Evolutionary conservation across 2,797 vertebrate genomes (phyloP).

Genomic region (Percopsis omiscomaycus): DNA sequence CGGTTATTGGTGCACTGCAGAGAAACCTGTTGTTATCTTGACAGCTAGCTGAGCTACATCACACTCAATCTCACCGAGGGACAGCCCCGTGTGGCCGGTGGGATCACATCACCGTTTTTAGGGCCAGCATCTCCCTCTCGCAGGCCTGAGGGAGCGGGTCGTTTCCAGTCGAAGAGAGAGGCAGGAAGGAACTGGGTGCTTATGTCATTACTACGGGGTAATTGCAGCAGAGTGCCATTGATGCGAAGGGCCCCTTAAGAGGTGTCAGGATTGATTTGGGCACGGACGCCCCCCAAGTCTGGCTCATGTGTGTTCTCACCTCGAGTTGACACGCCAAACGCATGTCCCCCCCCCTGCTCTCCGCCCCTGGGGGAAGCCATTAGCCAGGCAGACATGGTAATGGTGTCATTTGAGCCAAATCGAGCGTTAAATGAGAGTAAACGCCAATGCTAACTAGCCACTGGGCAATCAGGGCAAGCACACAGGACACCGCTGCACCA

Average conservation of each 20-base stretch:
- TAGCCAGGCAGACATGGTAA: constrained; percentile 81
- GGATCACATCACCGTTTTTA: constrained; percentile 59
- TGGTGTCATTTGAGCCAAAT: constrained; percentile 80
- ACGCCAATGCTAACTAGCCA: constrained; percentile 62
- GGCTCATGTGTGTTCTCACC: constrained; percentile 84
- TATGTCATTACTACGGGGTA: constrained; percentile 77
- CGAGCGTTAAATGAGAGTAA: constrained; percentile 73
- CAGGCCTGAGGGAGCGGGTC: constrained; percentile 56
- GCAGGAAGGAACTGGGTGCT: constrained; percentile 76
- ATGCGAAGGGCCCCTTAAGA: constrained; percentile 78
- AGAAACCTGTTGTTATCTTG: constrained; percentile 51
- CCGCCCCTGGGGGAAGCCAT: constrained; percentile 71
- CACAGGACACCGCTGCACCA: constrained; percentile 34
- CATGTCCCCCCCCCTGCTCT: constrained; percentile 62
- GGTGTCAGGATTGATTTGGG: constrained; percentile 76
- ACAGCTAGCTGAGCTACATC: constrained; percentile 62
- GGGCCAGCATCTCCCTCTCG: constrained; percentile 32
- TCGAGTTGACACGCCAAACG: constrained; percentile 73
- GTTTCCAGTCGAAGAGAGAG: constrained; percentile 35
- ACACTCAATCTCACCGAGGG: constrained; percentile 59
- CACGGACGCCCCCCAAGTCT: constrained; percentile 60
- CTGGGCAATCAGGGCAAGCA: constrained; percentile 60
- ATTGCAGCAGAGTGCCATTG: constrained; percentile 76
- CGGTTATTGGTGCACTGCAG: constrained; percentile 44
- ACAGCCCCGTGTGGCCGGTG: constrained; percentile 36